These are phyloP conservation scores for Periphyllus acericola DNA, from an alignment of 2,888 invertebrate species.

Conservation along the genomic window DNA sequence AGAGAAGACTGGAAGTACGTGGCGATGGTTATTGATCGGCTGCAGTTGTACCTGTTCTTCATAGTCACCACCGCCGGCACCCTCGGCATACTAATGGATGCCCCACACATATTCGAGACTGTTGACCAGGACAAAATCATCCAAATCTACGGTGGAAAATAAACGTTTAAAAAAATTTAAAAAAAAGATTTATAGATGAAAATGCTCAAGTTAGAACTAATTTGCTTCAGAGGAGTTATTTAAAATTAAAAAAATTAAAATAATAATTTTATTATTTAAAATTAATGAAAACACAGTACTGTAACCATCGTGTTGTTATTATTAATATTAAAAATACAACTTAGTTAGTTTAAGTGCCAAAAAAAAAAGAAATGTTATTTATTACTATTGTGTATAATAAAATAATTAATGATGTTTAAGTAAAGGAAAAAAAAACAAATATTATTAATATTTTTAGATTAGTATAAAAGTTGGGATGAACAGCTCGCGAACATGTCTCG, in stretches of 20 bases:
- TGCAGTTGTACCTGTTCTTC: slow-evolving; percentile 96
- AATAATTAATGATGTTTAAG: slow-evolving; percentile 52
- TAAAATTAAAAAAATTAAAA: slow-evolving; percentile 42
- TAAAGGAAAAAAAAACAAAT: slow-evolving; percentile 37
- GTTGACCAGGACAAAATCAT: slow-evolving; percentile 96
- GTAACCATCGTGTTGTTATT: slow-evolving; percentile 50
- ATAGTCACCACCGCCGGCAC: slow-evolving; percentile 95
- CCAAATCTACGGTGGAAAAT: slow-evolving; percentile 93
- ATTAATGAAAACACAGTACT: slow-evolving; percentile 47
- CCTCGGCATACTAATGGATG: slow-evolving; percentile 95
- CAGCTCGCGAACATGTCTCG: slow-evolving; percentile 57
- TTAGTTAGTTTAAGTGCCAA: slow-evolving; percentile 60
- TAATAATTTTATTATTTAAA: slow-evolving; percentile 50
- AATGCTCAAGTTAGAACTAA: slow-evolving; percentile 63
- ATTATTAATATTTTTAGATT: slow-evolving; percentile 57
- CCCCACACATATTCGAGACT: slow-evolving; percentile 97
- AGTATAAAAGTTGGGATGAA: slow-evolving; percentile 46
- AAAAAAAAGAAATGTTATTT: slow-evolving; percentile 52
- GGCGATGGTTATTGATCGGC: slow-evolving; percentile 96
- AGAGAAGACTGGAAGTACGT: slow-evolving; percentile 99
- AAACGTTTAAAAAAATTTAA: slow-evolving; percentile 56
- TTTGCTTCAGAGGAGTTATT: slow-evolving; percentile 62
- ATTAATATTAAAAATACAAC: slow-evolving; percentile 44
- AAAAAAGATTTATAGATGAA: slow-evolving; percentile 60
- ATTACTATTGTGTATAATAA: slow-evolving; percentile 55